Evolutionary conservation across 2,888 invertebrate genomes (phyloP).

Genomic region (Agonum fuliginosum): DNA sequence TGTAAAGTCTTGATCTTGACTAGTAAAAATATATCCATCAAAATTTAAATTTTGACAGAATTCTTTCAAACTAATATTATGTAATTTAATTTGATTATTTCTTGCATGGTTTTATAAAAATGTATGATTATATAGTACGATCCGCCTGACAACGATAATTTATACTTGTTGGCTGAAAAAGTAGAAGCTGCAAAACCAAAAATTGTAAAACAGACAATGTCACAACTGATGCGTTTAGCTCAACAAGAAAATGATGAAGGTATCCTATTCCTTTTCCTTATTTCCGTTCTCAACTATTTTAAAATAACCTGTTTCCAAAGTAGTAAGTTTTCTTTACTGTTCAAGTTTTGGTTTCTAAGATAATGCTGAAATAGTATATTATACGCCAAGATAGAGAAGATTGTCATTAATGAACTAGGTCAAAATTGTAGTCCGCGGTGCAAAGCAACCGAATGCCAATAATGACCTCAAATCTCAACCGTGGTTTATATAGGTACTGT

Average conservation of each 20-base stretch:
- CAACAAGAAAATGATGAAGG: conserved; percentile 13
- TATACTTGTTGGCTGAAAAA: conserved; percentile 65
- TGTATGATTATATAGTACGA: conserved; percentile 60
- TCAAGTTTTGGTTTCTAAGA: too few species aligned
- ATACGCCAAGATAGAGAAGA: too few species aligned
- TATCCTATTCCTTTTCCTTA: conserved; percentile 4
- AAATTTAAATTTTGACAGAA: not conserved
- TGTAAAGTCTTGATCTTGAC: conserved; percentile 61
- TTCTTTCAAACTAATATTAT: not conserved
- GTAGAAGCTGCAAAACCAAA: conserved; percentile 64
- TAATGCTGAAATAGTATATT: too few species aligned
- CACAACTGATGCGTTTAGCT: conserved; percentile 14
- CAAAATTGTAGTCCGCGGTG: too few species aligned
- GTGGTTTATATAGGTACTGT: too few species aligned
- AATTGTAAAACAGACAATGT: conserved; percentile 11
- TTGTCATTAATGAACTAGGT: too few species aligned
- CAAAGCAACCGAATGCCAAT: too few species aligned
- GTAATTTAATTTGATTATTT: not conserved
- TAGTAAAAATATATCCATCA: too few species aligned
- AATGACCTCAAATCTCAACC: too few species aligned
- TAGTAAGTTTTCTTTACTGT: too few species aligned
- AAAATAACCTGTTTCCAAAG: too few species aligned
- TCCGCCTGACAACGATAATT: conserved; percentile 62
- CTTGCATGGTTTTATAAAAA: conserved; percentile 19
- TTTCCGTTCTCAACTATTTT: not conserved